Conservation (phyloP, 2,888 invertebrate genomes). For the Slavum lentiscoides region DNA sequence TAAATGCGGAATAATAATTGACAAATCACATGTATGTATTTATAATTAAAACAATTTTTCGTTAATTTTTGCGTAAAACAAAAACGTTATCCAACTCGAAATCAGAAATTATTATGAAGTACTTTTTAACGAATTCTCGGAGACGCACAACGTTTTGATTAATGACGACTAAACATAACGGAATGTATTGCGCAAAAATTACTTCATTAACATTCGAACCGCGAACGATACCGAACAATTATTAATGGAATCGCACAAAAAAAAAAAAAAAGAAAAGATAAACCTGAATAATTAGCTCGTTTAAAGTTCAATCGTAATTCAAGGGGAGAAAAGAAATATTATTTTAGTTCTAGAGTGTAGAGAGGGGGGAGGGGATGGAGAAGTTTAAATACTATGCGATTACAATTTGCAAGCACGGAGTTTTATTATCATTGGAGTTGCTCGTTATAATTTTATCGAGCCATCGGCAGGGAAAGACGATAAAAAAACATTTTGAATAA, state of each 20-base stretch:
- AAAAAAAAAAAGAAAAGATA: constrained; percentile 1
- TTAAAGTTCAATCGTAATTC: constrained; percentile 33
- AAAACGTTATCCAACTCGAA: no score
- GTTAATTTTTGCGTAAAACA: no score
- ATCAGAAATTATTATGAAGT: no score
- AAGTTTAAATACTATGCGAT: constrained; percentile 21
- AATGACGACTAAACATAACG: neutral
- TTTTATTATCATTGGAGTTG: no score
- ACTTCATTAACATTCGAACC: constrained; percentile 42
- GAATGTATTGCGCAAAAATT: constrained; percentile 22
- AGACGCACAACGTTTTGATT: constrained; percentile 7
- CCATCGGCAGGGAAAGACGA: no score
- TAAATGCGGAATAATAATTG: no score
- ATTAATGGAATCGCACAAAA: constrained; percentile 31
- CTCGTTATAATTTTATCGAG: no score
- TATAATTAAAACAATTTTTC: no score
- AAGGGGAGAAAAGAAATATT: neutral
- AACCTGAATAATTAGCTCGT: constrained; percentile 47
- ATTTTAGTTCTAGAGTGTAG: neutral
- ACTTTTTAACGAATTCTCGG: no score
- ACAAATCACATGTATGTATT: no score
- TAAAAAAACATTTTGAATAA: no score
- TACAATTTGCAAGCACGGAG: no score
- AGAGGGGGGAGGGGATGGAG: neutral
- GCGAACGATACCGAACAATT: constrained; percentile 1